A percentile compares a stretch with the other conserved stretches of the same genome.
These are phyloP conservation scores for Halictus rubicundus DNA, from an alignment of 1,140 invertebrate genomes.

Conservation along the genomic window DNA sequence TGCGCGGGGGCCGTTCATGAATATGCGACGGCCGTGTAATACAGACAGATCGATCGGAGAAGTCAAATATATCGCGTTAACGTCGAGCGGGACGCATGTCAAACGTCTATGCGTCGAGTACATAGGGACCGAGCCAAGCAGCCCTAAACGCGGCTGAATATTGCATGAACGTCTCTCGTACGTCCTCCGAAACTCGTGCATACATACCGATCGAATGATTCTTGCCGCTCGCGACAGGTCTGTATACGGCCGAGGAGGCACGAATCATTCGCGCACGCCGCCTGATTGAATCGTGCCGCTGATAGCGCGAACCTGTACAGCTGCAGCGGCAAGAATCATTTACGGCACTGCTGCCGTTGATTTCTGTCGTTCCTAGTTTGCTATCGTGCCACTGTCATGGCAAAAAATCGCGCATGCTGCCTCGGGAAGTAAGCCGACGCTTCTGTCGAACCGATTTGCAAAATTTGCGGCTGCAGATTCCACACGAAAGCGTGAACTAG, in stretches of 20 bases:
- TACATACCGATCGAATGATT: slow-evolving; percentile 3
- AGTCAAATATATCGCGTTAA: slow-evolving; percentile 25
- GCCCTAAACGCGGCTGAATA: slow-evolving; percentile 44
- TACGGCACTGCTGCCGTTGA: not conserved
- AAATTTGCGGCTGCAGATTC: no score
- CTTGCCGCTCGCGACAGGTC: not conserved
- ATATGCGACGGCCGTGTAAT: not conserved
- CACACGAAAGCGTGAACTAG: no score
- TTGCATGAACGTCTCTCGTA: slow-evolving; percentile 54
- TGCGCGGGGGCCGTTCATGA: no score
- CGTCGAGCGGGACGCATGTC: slow-evolving; percentile 18
- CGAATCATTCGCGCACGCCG: not conserved
- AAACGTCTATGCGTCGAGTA: slow-evolving; percentile 2
- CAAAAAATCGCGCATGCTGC: no score
- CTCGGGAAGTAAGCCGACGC: no score
- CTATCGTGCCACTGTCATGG: no score
- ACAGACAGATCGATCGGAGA: not conserved
- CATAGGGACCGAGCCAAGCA: slow-evolving; percentile 29
- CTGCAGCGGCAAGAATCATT: not conserved
- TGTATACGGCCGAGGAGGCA: not conserved
- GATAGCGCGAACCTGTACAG: not conserved
- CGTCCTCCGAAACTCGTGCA: slow-evolving; percentile 17
- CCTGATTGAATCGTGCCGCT: not conserved
- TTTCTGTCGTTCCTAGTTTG: no score
- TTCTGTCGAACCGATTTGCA: no score